These are phyloP conservation scores for Eira barbara DNA, from an alignment of 2,113 vertebrate genomes.

Conservation along the genomic window DNA sequence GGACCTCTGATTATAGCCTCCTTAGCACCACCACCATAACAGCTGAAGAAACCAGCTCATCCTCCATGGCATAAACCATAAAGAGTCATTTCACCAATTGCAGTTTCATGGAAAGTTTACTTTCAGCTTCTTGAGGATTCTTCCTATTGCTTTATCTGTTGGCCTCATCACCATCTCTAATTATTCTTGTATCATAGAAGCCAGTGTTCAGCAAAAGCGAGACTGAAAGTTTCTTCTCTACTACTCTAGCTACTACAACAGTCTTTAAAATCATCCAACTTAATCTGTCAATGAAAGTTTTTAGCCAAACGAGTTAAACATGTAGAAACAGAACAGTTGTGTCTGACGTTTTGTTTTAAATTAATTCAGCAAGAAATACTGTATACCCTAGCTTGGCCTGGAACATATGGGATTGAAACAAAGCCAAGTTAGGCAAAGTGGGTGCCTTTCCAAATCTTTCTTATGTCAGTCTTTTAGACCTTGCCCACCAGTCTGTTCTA, in stretches of 20 bases:
- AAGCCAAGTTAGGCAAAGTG: neutral
- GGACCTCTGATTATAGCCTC: neutral
- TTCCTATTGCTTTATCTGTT: neutral
- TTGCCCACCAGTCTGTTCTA: neutral
- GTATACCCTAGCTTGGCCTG: neutral
- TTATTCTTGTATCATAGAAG: neutral
- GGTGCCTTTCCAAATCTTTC: neutral
- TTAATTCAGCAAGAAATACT: neutral
- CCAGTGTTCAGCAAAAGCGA: neutral
- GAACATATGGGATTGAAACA: neutral
- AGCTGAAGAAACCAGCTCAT: neutral
- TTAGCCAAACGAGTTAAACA: neutral
- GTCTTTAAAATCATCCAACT: neutral
- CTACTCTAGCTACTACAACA: neutral
- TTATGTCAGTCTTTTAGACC: neutral
- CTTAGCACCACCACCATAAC: neutral
- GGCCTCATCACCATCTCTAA: neutral
- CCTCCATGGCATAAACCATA: fast-evolving
- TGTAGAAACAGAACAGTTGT: neutral
- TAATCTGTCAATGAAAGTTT: neutral
- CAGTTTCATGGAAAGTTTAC: neutral
- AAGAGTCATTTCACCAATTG: neutral
- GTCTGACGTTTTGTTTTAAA: neutral
- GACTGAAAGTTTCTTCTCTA: neutral
- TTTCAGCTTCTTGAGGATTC: neutral